Evolutionary conservation across 2,888 invertebrate species (phyloP), one percentile per base, ranked within the genome.

Genomic region (Microplitis manilae): DNA sequence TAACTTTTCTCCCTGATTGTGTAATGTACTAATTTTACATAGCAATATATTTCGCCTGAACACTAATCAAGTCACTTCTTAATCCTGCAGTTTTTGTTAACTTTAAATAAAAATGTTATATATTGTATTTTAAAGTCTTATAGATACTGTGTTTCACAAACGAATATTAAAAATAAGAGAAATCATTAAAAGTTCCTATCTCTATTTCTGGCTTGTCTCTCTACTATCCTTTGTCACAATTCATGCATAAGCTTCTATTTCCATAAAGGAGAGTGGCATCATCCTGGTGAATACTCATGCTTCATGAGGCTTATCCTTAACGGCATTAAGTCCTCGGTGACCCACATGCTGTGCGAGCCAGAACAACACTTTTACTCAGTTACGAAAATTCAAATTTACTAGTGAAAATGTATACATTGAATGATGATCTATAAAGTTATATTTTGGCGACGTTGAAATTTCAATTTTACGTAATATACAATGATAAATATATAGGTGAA

Each of bases 231-330:
- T 85, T 82, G 83, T 80, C 84, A 82, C 87, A 84, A 86, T 86
- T 87, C 87, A 85, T 86, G 87, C 84, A 87, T 87, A 86, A 87
- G 85, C 87, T 87, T 87, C 84, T 86, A 87, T 87, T 86, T 87
- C 84, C 86, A 86, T 86, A 87, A 87, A 87, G 86, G 85, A 85
- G 86, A 85, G 86, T 83, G 81, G 85, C 85, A 84, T 86, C 87
- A 85, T 87, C 85, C 82, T 80, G 76, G 76, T 80, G 81, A 84
- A 84, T 87, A 87, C 85, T 87, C 85, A 80, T 86, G 87, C 86
- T 87, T 87, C 87, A 86, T 84, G 84, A 84, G 84, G 85, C 86
- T 87, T 86, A 87, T 84, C 84, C 82, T 78, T 77, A 77, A 67
- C 77, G 79, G 79, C 80, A 84, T 85, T 87, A 86, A 87, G 85